Evolutionary conservation across 2,113 vertebrate genomes (phyloP).

Genomic region (Nibea albiflora): DNA sequence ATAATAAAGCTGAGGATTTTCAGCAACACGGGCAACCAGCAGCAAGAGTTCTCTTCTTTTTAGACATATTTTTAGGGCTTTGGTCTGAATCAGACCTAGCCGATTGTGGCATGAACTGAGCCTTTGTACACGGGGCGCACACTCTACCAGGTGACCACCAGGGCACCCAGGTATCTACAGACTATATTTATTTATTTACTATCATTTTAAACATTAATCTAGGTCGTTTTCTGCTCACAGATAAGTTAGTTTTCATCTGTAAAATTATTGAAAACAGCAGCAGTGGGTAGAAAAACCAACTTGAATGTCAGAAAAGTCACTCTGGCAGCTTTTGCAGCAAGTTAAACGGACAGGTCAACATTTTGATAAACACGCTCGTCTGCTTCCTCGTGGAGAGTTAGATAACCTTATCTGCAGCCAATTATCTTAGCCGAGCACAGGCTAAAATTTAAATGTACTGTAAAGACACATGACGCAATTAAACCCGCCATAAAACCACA

Average conservation of each 20-base stretch:
- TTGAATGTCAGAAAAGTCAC: neutral
- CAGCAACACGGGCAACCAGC: neutral
- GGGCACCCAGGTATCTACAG: too few species aligned
- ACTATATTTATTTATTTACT: neutral
- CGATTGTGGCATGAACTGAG: too few species aligned
- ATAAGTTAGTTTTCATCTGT: neutral
- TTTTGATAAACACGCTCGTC: neutral
- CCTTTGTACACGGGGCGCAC: too few species aligned
- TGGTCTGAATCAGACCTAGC: too few species aligned
- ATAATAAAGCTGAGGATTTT: constrained; percentile 21
- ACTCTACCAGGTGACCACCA: too few species aligned
- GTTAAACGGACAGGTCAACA: neutral
- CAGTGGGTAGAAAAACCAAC: neutral
- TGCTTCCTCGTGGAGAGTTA: neutral
- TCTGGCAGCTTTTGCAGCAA: neutral
- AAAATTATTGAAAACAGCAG: neutral
- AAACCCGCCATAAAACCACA: neutral
- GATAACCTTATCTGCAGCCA: neutral
- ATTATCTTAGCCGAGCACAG: neutral
- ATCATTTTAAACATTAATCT: neutral
- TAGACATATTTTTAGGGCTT: too few species aligned
- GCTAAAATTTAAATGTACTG: neutral
- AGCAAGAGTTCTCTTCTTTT: neutral
- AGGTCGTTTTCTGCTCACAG: too few species aligned
- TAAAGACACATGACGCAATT: neutral